phyloP scores from a whole-genome alignment of 2,797 vertebrate species.

The Epinephelus coioides region DNA sequence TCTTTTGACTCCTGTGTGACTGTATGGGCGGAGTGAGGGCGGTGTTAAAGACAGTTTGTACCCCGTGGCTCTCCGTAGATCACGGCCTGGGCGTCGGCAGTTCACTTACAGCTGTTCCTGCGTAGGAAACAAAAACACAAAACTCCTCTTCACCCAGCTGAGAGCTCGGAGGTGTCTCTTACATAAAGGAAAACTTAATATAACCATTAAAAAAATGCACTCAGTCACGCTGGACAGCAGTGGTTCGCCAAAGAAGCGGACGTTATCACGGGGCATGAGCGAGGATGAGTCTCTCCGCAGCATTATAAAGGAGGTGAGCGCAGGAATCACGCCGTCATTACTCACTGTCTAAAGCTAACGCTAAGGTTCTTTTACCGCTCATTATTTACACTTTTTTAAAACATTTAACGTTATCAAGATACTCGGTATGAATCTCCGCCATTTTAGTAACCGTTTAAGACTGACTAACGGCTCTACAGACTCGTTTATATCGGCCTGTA shows the following conservation, averaged over 20 bases:
- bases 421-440: too few species aligned
- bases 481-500: background rate
- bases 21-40: slow-evolving; percentile 50
- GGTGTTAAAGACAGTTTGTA: slow-evolving; percentile 32
- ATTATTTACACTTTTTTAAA: accelerated
- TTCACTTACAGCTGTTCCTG: slow-evolving; percentile 20
- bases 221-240: slow-evolving; percentile 77
- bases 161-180: slow-evolving; percentile 48
- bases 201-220: slow-evolving; percentile 74
- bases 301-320: slow-evolving; percentile 85
- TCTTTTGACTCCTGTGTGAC: background rate
- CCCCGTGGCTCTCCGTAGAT: slow-evolving; percentile 62
- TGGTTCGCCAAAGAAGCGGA: slow-evolving; percentile 81
- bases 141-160: background rate
- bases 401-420: background rate
- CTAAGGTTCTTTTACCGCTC: background rate
- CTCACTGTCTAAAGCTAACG: background rate
- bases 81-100: slow-evolving; percentile 66
- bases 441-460: background rate
- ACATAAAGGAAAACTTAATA: slow-evolving; percentile 49
- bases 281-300: slow-evolving; percentile 87
- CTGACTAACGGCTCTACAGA: background rate
- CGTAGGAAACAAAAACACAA: slow-evolving; percentile 52
- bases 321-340: slow-evolving; percentile 35
- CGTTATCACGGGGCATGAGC: slow-evolving; percentile 83